Base-by-base conservation (phyloP, 2,888 invertebrate genomes). In the Mantis religiosa region DNA sequence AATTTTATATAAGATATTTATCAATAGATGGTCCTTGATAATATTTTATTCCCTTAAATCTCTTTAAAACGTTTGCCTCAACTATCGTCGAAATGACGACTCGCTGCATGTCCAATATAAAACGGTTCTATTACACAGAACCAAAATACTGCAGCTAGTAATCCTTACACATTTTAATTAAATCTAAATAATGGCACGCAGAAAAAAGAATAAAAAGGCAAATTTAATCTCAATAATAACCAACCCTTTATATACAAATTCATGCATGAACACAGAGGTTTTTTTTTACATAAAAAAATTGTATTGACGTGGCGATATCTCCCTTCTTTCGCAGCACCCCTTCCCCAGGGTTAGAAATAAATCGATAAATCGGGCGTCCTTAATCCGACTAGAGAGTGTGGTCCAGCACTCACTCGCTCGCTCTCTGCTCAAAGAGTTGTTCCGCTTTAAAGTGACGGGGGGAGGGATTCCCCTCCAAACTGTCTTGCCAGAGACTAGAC, bases 401-500 rank as follows among this genome's bases (percentile, higher is more conserved):
- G 54, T 71, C 54, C 54, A 71, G 54, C 54, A 20, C n/a, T 9
- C 28, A 28, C 71, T 20, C 4, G 20, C 54, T 20, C 20, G 12
- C 54, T 1, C 54, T 71, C 54, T n/a, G n/a, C n/a, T 71, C 54
- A 71, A 71, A 71, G 54, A 71, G 54, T 71, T 71, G 54, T 71
- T 71, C 54, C 54, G 54, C 54, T 71, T 71, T 71, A 71, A 71
- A 20, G 25, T 71, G 54, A 2, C 20, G 54, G 54, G 54, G 54
- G 28, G 28, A 28, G 86, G 28, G n/a, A 81, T n/a, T 25, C 88
- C 54, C 85, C 71, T 27, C 83, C 87, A 86, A 15, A 30, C 85
- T 28, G 25, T 54, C 85, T 47, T 71, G 27, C 81, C 20, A 71
- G 86, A 88, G 88, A 71, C 41, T 83, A 88, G 88, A 84, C 88